Base-by-base conservation (phyloP, 2,113 vertebrate species). In the Oreotrochilus melanogaster region DNA sequence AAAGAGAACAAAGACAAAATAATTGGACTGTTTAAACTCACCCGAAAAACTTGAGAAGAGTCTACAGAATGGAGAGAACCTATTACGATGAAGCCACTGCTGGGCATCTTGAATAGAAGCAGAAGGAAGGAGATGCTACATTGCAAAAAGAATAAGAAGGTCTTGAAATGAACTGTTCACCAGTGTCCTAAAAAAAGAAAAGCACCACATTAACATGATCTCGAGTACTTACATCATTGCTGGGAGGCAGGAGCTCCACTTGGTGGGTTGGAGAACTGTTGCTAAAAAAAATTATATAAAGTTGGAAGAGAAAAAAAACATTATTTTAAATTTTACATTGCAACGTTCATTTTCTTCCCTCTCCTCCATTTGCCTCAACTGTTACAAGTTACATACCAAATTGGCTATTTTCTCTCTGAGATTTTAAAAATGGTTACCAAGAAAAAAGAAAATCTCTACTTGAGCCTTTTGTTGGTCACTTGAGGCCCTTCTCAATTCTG, bases 11-110 rank as follows among this genome's bases (percentile, higher is more conserved):
- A 82, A 80, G 10, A n/a, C 17, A 30, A 43, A 85, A 39, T 27
- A 80, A 60, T 51, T 47, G 74, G 53, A 91, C 65, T 64, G 42
- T 74, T 83, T 66, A 64, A 85, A 96, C 97, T 95, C 98, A 99
- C 99, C 99, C 56, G 99, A 98, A 98, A 99, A 99, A 96, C 98
- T 99, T 97, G 98, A 98, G 78, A 99, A 99, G 95, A 99, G 98
- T 94, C 98, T 97, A 96, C 98, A 99, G 98, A 99, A 99, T 91
- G 99, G 98, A 12, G 98, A 98, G 98, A 99, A 99, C 91, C 99
- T 97, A 96, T 99, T 98, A 56, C 97, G 98, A 86, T 98, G 98
- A 56, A 99, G 98, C 99, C 99, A 99, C 96, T 99, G 98, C 98
- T 99, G 99, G 78, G 98, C 98, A 37, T 99, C 98, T 97, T 99